Evolutionary conservation across 2,888 invertebrate genomes (phyloP).

Genomic region (Athrips mouffetella): DNA sequence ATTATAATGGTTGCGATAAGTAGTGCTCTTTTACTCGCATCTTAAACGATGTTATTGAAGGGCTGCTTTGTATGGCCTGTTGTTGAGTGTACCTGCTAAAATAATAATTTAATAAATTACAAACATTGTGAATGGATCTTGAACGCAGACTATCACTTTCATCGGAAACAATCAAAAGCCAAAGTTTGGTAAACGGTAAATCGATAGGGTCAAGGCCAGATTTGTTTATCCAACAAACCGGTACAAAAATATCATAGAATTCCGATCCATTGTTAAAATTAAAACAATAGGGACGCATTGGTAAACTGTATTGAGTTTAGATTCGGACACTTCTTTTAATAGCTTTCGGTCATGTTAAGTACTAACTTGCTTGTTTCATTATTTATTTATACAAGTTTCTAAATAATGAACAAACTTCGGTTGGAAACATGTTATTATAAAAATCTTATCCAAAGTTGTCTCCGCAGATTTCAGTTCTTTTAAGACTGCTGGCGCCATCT

Average conservation of each 20-base stretch:
- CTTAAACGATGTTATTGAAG: no score
- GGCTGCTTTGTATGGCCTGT: no score
- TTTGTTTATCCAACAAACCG: conserved; percentile 10
- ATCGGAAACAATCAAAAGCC: conserved; percentile 5
- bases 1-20: no score
- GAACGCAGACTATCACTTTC: conserved; percentile 7
- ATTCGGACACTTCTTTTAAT: no score
- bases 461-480: background rate
- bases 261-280: background rate
- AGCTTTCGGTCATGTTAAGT: no score
- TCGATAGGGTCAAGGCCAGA: conserved; percentile 13
- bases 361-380: no score
- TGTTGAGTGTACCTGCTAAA: no score
- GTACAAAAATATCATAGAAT: conserved; percentile 1
- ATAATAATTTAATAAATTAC: no score
- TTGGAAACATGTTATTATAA: background rate
- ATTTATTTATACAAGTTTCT: no score
- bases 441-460: background rate
- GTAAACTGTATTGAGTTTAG: no score
- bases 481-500: conserved; percentile 2
- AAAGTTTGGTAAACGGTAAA: background rate
- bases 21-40: no score
- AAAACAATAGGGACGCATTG: no score
- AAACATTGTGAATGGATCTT: conserved; percentile 3
- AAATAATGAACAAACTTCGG: background rate